phyloP scores from a whole-genome alignment of 1,140 invertebrate species.

The Drosophila mayri region DNA sequence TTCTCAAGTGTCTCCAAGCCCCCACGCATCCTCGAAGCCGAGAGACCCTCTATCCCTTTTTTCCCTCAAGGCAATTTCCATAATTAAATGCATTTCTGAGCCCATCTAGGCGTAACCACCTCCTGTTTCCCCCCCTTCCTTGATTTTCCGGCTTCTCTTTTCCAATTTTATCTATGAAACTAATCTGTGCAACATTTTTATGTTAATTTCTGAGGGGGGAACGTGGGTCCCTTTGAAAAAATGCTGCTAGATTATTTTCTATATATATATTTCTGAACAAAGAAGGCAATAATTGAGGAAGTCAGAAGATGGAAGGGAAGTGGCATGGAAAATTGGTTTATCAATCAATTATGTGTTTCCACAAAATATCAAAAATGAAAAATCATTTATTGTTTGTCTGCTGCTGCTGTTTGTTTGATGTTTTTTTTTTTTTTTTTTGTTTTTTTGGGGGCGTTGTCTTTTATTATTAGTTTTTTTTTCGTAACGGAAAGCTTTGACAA shows the following conservation, averaged over 20 bases:
- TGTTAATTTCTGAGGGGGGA: slow-evolving; percentile 58
- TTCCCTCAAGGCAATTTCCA: slow-evolving; percentile 20
- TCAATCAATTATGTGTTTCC: slow-evolving; percentile 62
- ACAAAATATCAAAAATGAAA: slow-evolving; percentile 23
- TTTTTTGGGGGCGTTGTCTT: slow-evolving; percentile 46
- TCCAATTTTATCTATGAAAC: slow-evolving; percentile 49
- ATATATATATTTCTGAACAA: slow-evolving; percentile 14
- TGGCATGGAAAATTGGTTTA: slow-evolving; percentile 56
- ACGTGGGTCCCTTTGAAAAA: slow-evolving; percentile 27
- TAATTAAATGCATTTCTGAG: slow-evolving; percentile 43
- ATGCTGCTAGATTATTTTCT: slow-evolving; percentile 41
- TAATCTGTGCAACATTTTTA: slow-evolving; percentile 70
- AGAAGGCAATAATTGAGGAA: slow-evolving; percentile 37
- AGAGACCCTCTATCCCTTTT: background rate
- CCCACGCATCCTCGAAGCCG: slow-evolving; percentile 31
- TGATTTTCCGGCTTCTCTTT: slow-evolving; percentile 9
- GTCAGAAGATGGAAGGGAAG: slow-evolving; percentile 1
- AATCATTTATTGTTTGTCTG: slow-evolving; percentile 31
- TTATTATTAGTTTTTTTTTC: slow-evolving; percentile 1
- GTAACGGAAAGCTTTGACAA: slow-evolving; percentile 35
- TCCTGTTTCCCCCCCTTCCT: background rate
- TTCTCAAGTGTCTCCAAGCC: slow-evolving; percentile 40
- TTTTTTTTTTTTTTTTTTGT: slow-evolving; percentile 1
- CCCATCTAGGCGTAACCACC: slow-evolving; percentile 25
- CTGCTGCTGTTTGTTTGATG: slow-evolving; percentile 25